Conservation (phyloP, 1,140 invertebrate species). For the Drosophila athabasca region DNA sequence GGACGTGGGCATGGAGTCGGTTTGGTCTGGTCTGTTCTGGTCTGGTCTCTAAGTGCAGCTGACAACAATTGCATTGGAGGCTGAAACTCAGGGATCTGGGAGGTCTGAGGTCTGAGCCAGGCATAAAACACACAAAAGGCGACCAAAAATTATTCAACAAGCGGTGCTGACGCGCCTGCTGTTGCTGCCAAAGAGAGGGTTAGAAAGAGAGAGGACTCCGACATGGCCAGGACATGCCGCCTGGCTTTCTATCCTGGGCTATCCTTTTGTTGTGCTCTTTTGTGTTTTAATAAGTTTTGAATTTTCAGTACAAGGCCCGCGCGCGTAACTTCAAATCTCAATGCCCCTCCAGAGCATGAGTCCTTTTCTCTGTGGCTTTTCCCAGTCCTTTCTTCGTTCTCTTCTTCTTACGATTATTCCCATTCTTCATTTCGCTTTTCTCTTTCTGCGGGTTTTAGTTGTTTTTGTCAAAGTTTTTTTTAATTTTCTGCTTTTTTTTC, state of each 20-base stretch:
- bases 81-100: slow-evolving; percentile 11
- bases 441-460: neutral
- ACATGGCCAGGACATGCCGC: slow-evolving; percentile 54
- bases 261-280: slow-evolving; percentile 59
- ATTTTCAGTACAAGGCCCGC: slow-evolving; percentile 55
- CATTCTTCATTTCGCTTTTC: slow-evolving; percentile 27
- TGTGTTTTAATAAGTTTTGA: slow-evolving; percentile 76
- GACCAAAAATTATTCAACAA: slow-evolving; percentile 70
- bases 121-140: slow-evolving; percentile 65
- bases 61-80: slow-evolving; percentile 69
- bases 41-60: slow-evolving; percentile 67
- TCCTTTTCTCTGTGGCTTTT: slow-evolving; percentile 16
- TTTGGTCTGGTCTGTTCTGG: no score
- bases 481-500: slow-evolving; percentile 32
- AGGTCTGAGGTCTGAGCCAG: slow-evolving; percentile 1
- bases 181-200: slow-evolving; percentile 34
- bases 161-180: slow-evolving; percentile 57
- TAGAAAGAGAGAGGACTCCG: neutral
- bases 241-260: slow-evolving; percentile 37
- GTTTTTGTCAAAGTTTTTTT: slow-evolving; percentile 6
- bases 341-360: neutral
- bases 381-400: slow-evolving; percentile 30
- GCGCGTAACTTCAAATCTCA: slow-evolving; percentile 58
- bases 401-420: neutral
- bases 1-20: slow-evolving; percentile 30